A percentile compares a stretch with the other conserved stretches of the same genome.
Evolutionary conservation across 2,888 invertebrate species (phyloP).

Genomic region (Pammene fasciana): DNA sequence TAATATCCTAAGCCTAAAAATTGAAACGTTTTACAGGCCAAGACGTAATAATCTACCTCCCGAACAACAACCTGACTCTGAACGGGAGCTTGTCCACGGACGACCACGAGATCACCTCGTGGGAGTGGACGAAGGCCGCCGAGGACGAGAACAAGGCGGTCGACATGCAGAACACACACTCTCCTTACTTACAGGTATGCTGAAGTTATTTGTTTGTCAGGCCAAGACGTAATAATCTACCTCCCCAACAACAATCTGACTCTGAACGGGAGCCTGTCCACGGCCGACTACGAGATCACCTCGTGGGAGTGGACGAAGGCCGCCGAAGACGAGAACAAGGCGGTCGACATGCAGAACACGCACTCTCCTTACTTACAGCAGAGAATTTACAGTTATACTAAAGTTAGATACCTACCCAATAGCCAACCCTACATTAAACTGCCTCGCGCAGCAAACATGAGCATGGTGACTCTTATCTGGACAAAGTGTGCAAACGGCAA

Average conservation of each 20-base stretch:
- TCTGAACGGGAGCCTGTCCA: conserved; percentile 94
- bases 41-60: conserved; percentile 94
- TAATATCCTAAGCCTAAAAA: neutral
- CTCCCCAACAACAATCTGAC: conserved; percentile 94
- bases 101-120: conserved; percentile 95
- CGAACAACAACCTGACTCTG: conserved; percentile 92
- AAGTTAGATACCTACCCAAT: too few relatives aligned
- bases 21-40: conserved; percentile 82
- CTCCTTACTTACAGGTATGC: conserved; percentile 89
- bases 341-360: conserved; percentile 98
- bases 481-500: too few relatives aligned
- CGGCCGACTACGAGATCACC: conserved; percentile 96
- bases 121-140: conserved; percentile 97
- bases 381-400: too few relatives aligned
- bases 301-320: conserved; percentile 98
- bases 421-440: too few relatives aligned
- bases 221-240: conserved; percentile 94
- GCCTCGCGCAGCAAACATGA: too few relatives aligned
- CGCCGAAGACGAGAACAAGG: conserved; percentile 92
- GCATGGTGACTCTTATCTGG: too few relatives aligned
- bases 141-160: conserved; percentile 95
- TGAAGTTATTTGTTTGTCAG: conserved; percentile 66
- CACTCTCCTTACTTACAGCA: conserved; percentile 93
- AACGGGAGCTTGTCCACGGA: conserved; percentile 96
- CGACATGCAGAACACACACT: conserved; percentile 97